These are phyloP conservation scores for Apis laboriosa DNA, from an alignment of 1,140 invertebrate genomes.

Conservation along the genomic window DNA sequence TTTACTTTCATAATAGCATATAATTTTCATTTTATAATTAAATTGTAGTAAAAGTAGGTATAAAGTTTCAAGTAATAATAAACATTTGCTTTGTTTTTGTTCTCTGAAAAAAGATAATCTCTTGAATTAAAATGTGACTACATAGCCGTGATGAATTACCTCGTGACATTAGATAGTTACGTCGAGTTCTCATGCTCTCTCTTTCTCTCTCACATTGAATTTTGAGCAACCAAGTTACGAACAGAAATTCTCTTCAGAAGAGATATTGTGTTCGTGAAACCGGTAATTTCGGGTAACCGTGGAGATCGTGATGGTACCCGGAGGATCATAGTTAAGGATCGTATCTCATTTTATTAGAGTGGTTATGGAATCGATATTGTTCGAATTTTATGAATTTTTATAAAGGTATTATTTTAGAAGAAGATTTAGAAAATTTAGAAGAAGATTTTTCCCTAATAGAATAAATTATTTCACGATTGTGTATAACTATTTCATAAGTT, in stretches of 20 bases:
- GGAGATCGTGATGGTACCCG: slow-evolving; percentile 1
- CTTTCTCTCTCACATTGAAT: slow-evolving; percentile 1
- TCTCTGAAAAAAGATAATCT: not conserved
- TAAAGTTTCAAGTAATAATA: not conserved
- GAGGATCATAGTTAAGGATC: not conserved
- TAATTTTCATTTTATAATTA: not conserved
- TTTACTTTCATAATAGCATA: too few species aligned
- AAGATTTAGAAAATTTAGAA: too few species aligned
- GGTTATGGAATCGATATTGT: not conserved
- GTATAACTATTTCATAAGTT: too few species aligned
- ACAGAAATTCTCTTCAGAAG: not conserved
- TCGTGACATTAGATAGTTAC: slow-evolving; percentile 4
- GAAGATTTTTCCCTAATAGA: not conserved
- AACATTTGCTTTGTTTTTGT: not conserved
- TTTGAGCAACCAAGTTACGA: not conserved
- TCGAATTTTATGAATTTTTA: too few species aligned
- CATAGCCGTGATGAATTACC: not conserved
- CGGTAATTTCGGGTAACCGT: slow-evolving; percentile 4
- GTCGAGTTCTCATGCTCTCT: not conserved
- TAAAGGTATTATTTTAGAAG: too few species aligned
- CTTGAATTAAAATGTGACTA: slow-evolving; percentile 1
- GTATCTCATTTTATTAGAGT: not conserved
- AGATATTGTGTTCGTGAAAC: not conserved
- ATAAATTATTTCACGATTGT: too few species aligned
- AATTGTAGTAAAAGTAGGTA: not conserved